These are phyloP conservation scores for Loripinus fragilis DNA, from an alignment of 2,888 invertebrate genomes.

Conservation along the genomic window DNA sequence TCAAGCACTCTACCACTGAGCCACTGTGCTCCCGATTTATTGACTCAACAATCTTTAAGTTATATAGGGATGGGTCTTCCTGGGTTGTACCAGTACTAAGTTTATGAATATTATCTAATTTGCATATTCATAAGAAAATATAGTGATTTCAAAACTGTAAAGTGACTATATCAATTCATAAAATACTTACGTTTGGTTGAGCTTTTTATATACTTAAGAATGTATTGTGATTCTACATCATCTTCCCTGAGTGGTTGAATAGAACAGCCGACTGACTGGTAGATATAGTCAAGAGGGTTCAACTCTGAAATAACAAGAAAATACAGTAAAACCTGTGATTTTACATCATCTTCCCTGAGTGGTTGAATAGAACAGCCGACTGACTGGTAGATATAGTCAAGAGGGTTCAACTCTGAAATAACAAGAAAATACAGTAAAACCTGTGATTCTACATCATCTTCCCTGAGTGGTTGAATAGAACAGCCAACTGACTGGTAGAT, in stretches of 20 bases:
- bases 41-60: too few species aligned
- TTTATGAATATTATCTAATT: too few species aligned
- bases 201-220: constrained; percentile 84
- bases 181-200: constrained; percentile 70
- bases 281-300: constrained; percentile 84
- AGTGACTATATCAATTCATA: too few species aligned
- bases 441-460: too few species aligned
- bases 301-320: constrained; percentile 73
- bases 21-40: too few species aligned
- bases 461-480: constrained; percentile 81
- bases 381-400: constrained; percentile 84
- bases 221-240: constrained; percentile 84
- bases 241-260: constrained; percentile 82
- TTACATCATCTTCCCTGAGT: constrained; percentile 82
- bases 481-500: constrained; percentile 84
- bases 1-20: too few species aligned
- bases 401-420: constrained; percentile 82
- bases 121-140: too few species aligned
- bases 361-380: constrained; percentile 82
- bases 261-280: constrained; percentile 83
- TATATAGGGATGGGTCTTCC: too few species aligned
- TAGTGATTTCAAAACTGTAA: too few species aligned
- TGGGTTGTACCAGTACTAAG: too few species aligned
- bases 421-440: too few species aligned
- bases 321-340: too few species aligned